phyloP scores from a whole-genome alignment of 2,888 invertebrate species.

The Octodonta nipae region DNA sequence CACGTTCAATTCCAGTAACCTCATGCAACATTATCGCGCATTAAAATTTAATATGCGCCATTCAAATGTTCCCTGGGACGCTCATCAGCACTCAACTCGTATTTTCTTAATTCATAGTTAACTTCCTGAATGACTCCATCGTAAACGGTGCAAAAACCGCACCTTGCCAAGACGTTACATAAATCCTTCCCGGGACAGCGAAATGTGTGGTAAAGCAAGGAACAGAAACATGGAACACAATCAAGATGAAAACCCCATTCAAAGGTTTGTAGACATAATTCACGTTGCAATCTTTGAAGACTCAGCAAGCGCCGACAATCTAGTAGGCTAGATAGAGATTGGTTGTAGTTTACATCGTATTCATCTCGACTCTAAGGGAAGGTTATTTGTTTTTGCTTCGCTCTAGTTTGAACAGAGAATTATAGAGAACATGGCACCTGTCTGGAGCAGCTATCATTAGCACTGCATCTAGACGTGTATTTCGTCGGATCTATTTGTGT shows the following conservation, averaged over 20 bases:
- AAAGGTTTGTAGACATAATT: slow-evolving; percentile 2
- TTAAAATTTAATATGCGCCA: too few relatives aligned
- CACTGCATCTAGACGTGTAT: slow-evolving; percentile 17
- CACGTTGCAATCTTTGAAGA: slow-evolving; percentile 6
- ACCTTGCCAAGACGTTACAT: slow-evolving; percentile 2
- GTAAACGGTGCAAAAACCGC: too few relatives aligned
- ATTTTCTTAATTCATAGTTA: too few relatives aligned
- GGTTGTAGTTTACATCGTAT: slow-evolving; percentile 13
- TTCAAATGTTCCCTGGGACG: too few relatives aligned
- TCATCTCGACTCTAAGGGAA: too few relatives aligned
- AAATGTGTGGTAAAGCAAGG: too few relatives aligned
- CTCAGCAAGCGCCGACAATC: slow-evolving; percentile 9
- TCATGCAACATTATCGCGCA: too few relatives aligned
- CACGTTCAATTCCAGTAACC: too few relatives aligned
- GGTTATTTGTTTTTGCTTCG: slow-evolving; percentile 18
- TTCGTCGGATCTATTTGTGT: too few relatives aligned
- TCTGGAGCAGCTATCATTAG: slow-evolving; percentile 19
- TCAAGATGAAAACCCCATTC: slow-evolving; percentile 2
- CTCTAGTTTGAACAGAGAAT: slow-evolving; percentile 10
- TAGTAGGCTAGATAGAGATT: slow-evolving; percentile 9
- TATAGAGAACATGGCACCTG: slow-evolving; percentile 18
- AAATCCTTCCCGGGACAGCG: slow-evolving; percentile 1
- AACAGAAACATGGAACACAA: neutral
- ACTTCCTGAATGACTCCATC: too few relatives aligned
- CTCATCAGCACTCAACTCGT: too few relatives aligned